Conservation (phyloP, 2,113 vertebrate species). For the Otolemur garnettii region DNA sequence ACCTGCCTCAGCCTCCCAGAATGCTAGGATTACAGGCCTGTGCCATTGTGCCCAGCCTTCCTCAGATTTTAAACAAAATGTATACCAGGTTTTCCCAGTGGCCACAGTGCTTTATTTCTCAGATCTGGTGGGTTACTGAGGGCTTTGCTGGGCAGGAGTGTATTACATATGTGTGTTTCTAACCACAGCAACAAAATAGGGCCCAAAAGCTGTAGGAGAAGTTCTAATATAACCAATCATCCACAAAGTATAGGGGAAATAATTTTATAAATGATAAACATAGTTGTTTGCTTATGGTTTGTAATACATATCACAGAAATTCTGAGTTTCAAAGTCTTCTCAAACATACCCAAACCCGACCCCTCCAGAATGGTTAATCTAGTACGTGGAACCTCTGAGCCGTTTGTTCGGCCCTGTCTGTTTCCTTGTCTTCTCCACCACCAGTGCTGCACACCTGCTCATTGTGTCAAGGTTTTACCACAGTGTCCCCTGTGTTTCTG, state of each 20-base stretch:
- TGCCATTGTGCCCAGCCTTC: background rate
- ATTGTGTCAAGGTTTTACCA: background rate
- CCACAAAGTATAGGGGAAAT: background rate
- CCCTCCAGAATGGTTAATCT: background rate
- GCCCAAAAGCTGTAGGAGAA: background rate
- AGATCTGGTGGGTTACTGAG: background rate
- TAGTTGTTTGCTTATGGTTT: background rate
- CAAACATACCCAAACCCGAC: background rate
- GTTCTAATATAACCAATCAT: background rate
- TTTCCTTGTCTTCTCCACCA: background rate
- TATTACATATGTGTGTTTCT: background rate
- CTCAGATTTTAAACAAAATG: background rate
- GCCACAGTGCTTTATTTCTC: background rate
- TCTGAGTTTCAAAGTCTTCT: background rate
- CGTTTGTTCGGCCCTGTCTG: background rate
- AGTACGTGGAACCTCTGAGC: background rate
- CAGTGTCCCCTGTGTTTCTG: background rate
- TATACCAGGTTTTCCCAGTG: background rate
- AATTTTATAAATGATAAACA: background rate
- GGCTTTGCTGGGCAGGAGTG: background rate
- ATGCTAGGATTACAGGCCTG: no score
- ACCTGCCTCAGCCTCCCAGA: no score
- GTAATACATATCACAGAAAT: background rate
- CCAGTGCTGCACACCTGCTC: background rate
- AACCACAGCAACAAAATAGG: background rate